Evolutionary conservation across 1,140 invertebrate genomes (phyloP).

Genomic region (Elymnias hypermnestra): DNA sequence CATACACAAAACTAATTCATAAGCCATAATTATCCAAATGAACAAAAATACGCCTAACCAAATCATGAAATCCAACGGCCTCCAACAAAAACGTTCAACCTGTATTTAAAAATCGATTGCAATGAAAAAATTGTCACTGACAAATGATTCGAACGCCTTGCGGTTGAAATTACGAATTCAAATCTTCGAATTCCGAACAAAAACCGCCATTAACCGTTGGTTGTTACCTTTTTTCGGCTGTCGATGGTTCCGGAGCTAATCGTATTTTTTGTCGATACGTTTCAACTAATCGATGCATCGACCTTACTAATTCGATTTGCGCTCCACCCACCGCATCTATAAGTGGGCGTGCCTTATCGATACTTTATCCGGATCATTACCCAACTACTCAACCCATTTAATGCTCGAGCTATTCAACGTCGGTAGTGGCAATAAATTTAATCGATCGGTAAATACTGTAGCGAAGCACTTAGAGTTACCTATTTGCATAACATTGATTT

Average conservation of each 20-base stretch:
- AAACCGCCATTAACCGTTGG: conserved; percentile 66
- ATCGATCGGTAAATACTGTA: conserved; percentile 16
- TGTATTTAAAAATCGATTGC: conserved; percentile 72
- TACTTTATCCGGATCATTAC: conserved; percentile 49
- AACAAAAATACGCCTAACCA: conserved; percentile 18
- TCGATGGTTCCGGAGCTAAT: conserved; percentile 69
- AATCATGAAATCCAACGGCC: conserved; percentile 31
- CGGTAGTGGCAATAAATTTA: conserved; percentile 5
- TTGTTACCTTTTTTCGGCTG: conserved; percentile 63
- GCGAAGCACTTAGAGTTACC: conserved; percentile 1
- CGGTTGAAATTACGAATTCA: conserved; percentile 72
- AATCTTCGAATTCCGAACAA: conserved; percentile 71
- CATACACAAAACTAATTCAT: no score
- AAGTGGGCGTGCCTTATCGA: conserved; percentile 62
- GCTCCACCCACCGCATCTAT: conserved; percentile 56
- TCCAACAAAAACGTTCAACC: conserved; percentile 49
- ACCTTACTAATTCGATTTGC: conserved; percentile 63
- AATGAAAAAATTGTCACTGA: conserved; percentile 73
- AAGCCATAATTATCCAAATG: conserved; percentile 23
- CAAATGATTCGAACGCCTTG: conserved; percentile 72
- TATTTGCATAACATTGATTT: conserved; percentile 5
- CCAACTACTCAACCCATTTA: conserved; percentile 25
- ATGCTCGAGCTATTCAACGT: conserved; percentile 7
- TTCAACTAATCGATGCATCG: conserved; percentile 65
- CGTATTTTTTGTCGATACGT: conserved; percentile 63